Evolutionary conservation across 2,797 vertebrate species (phyloP).

Genomic region (Sebastes jordani): DNA sequence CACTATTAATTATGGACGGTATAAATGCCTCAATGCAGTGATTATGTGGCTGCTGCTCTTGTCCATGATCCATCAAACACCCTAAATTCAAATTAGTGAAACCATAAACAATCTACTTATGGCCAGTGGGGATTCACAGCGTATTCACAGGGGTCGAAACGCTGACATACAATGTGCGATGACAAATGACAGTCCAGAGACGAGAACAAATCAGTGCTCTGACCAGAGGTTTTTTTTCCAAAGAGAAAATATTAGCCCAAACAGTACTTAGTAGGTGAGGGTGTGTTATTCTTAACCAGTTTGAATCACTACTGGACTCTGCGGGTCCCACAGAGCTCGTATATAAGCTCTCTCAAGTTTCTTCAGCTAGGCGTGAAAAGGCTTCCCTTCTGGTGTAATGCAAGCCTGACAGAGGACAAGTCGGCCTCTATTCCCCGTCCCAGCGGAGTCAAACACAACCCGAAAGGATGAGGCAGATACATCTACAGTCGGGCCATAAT

Average conservation of each 20-base stretch:
- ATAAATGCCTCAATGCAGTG: constrained; percentile 58
- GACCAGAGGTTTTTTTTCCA: constrained; percentile 61
- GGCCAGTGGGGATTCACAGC: constrained; percentile 67
- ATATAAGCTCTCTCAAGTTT: constrained; percentile 81
- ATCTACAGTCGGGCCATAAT: constrained; percentile 20
- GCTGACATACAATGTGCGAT: constrained; percentile 69
- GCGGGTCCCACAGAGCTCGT: constrained; percentile 80
- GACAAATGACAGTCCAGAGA: constrained; percentile 77
- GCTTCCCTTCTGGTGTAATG: constrained; percentile 77
- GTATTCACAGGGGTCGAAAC: constrained; percentile 52
- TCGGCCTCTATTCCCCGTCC: constrained; percentile 70
- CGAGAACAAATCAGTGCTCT: constrained; percentile 72
- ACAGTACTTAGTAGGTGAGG: constrained; percentile 81
- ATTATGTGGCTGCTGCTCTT: constrained; percentile 60
- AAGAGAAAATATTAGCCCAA: constrained; percentile 82
- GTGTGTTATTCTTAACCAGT: constrained; percentile 82
- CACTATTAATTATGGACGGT: constrained; percentile 59
- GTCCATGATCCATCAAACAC: constrained; percentile 63
- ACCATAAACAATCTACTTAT: constrained; percentile 79
- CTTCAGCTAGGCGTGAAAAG: constrained; percentile 79
- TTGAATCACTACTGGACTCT: constrained; percentile 79
- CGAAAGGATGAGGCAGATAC: constrained; percentile 51
- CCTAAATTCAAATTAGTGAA: constrained; percentile 77
- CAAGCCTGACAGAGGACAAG: constrained; percentile 79
- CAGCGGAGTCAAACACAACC: constrained; percentile 29